A percentile compares a stretch with the other conserved stretches of the same genome.
Conservation (phyloP, 2,888 invertebrate species). For the Diploptera punctata region DNA sequence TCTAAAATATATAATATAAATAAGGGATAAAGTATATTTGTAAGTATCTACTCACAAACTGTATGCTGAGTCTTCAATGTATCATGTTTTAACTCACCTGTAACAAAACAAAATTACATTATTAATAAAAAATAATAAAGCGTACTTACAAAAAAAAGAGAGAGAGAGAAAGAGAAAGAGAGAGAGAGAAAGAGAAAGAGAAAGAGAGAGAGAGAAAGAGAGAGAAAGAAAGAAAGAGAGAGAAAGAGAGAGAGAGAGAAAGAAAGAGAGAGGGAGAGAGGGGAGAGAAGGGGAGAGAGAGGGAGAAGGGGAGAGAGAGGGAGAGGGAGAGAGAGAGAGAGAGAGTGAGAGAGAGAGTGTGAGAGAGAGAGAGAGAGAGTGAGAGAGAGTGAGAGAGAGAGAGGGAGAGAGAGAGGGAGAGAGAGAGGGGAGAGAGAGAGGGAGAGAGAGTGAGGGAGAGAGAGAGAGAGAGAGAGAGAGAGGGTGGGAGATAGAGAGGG, state of each 20-base stretch:
- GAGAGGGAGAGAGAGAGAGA: background rate
- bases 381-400: background rate
- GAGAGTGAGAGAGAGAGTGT: background rate
- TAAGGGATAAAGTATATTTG: background rate
- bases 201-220: background rate
- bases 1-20: background rate
- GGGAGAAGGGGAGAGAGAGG: background rate
- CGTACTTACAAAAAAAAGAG: background rate
- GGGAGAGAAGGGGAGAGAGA: background rate
- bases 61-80: too few species aligned
- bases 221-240: background rate
- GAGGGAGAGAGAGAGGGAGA: background rate
- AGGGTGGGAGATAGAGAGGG: too few species aligned
- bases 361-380: background rate
- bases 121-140: background rate
- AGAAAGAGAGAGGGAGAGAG: background rate
- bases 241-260: background rate
- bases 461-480: background rate
- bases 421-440: background rate
- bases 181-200: background rate
- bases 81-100: too few species aligned
- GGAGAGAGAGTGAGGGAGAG: background rate
- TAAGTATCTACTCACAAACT: too few species aligned
- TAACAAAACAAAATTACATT: background rate
- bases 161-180: conserved; percentile 7